Conservation (phyloP, 2,113 vertebrate species). For the Fregata magnificens region DNA sequence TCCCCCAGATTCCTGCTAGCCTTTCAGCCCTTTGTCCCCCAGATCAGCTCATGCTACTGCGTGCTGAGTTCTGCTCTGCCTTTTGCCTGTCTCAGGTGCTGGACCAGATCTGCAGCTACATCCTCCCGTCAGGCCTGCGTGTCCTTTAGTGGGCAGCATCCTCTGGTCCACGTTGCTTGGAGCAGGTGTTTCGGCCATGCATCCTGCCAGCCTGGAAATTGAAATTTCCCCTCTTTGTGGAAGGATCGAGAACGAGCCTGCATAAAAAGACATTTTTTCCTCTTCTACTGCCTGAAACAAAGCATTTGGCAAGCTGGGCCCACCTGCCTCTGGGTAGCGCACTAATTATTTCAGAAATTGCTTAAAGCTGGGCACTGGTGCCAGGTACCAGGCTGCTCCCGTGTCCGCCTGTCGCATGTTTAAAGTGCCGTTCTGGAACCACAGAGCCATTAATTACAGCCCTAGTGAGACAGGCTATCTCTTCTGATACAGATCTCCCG, state of each 20-base stretch:
- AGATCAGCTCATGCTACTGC: neutral
- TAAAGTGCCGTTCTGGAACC: neutral
- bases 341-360: neutral
- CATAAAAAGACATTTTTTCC: neutral
- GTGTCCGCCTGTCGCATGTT: accelerated
- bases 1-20: too few relatives aligned
- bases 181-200: neutral
- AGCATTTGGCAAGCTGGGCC: neutral
- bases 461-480: neutral
- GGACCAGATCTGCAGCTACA: neutral
- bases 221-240: neutral
- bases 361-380: neutral
- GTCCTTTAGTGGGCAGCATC: neutral
- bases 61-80: neutral
- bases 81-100: neutral
- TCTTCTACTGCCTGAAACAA: neutral
- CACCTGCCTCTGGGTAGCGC: neutral
- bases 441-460: neutral
- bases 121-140: neutral
- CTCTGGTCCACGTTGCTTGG: neutral
- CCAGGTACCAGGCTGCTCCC: neutral
- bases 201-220: neutral
- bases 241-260: neutral
- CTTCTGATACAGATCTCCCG: neutral
- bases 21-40: neutral